phyloP scores from a whole-genome alignment of 2,888 invertebrate species.

The Pseudococcus viburni region DNA sequence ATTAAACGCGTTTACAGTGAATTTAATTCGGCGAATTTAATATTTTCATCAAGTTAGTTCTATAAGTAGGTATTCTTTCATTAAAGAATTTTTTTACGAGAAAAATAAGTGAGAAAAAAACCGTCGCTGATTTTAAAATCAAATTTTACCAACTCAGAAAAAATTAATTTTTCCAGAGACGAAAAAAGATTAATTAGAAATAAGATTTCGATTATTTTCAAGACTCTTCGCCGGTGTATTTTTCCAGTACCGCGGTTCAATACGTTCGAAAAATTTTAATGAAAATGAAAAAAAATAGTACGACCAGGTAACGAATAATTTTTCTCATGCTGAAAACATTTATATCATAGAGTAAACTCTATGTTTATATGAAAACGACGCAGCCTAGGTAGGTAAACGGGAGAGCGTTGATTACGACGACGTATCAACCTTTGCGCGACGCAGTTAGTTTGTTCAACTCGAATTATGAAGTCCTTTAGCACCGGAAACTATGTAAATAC shows the following conservation, averaged over 20 bases:
- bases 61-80: not conserved
- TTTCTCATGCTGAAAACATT: not conserved
- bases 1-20: slow-evolving; percentile 47
- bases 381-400: not conserved
- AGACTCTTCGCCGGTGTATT: not conserved
- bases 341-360: too few species aligned
- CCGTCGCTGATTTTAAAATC: not conserved
- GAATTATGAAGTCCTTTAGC: slow-evolving; percentile 64
- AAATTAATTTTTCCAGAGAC: not conserved
- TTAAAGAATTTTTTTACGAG: slow-evolving; percentile 28
- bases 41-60: slow-evolving; percentile 32
- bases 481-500: slow-evolving; percentile 66
- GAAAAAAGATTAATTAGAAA: not conserved
- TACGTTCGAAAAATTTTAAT: not conserved
- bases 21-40: slow-evolving; percentile 19
- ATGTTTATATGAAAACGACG: not conserved
- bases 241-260: not conserved
- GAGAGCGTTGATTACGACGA: slow-evolving; percentile 48
- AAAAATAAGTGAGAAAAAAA: not conserved
- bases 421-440: slow-evolving; percentile 56
- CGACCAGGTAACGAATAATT: not conserved
- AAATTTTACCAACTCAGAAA: slow-evolving; percentile 1
- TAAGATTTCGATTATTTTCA: not conserved
- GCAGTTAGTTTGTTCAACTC: slow-evolving; percentile 64
- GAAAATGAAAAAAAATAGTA: not conserved